These are phyloP conservation scores for Aporrectodea caliginosa DNA, from an alignment of 1,140 invertebrate genomes.

Conservation along the genomic window DNA sequence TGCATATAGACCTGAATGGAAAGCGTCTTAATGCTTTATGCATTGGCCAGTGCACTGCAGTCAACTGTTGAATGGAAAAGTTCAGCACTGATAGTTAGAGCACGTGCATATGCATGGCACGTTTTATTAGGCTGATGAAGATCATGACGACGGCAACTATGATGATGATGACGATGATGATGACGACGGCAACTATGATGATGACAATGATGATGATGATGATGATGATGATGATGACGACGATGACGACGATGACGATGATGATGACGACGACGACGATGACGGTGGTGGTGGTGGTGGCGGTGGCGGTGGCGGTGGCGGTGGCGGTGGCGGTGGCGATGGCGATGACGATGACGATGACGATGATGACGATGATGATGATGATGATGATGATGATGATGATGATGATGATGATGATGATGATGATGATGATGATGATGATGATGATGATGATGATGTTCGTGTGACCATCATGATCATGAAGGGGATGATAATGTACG, in stretches of 20 bases:
- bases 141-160: too few relatives aligned
- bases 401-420: conserved; percentile 21
- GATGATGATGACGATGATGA: too few relatives aligned
- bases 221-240: not conserved
- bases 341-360: conserved; percentile 10
- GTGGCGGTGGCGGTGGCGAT: not conserved
- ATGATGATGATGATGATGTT: not conserved
- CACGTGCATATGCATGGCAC: too few relatives aligned
- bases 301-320: not conserved
- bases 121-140: too few relatives aligned
- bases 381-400: conserved; percentile 21
- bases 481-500: too few relatives aligned
- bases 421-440: conserved; percentile 17
- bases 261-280: conserved; percentile 5
- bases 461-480: not conserved
- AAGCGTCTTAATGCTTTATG: too few relatives aligned
- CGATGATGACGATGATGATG: conserved; percentile 22
- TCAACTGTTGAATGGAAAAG: too few relatives aligned
- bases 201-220: not conserved
- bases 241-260: conserved; percentile 7
- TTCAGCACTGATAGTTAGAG: too few relatives aligned
- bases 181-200: too few relatives aligned
- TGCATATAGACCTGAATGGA: too few relatives aligned
- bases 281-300: not conserved
- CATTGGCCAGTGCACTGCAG: too few relatives aligned